Evolutionary conservation across 1,140 invertebrate genomes (phyloP), one percentile per base, ranked within the genome.

Genomic region (Oedothorax gibbosus): DNA sequence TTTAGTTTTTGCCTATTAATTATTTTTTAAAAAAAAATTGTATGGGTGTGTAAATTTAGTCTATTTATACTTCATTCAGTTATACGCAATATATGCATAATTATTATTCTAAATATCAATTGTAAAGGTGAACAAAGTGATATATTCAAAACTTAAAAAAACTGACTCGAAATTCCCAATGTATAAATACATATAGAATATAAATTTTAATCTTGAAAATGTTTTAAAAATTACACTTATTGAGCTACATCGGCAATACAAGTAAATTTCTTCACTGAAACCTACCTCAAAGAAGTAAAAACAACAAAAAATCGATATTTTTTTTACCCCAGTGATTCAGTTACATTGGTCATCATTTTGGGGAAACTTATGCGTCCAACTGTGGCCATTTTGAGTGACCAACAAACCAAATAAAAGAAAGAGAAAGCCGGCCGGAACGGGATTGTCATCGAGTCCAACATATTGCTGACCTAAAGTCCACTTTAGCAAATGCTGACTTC

Each of bases 401-500:
- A 82, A 60, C 80, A 82, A 82, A 73, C 54, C 57, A 75, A 84
- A 84, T 65, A 75, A 84, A 84, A 54, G 11, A 75, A 76, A 84
- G 21, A n/a, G 53, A 84, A 71, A 84, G 71, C 20, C 35, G 21
- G n/a, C 20, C 71, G 57, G 60, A 57, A n/a, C 62, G 12, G 53
- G 81, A 84, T 84, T 76, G 81, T 84, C 81, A 84, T 84, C 81
- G 81, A 21, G 81, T 76, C 76, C 65, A 72, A 84, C 72, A 84
- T 84, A 84, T 84, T 84, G 81, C 81, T 84, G 81, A 84, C 71
- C 81, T 72, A 75, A 76, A 84, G 81, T 84, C 81, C 81, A 84
- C 81, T 84, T 68, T 66, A 21, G 72, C 68, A 84, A 84, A 84
- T 84, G 81, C 81, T 84, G 81, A 84, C 81, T 75, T 84, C 51